These are phyloP conservation scores for Lithobates pipiens DNA, from an alignment of 2,797 vertebrate species.

Conservation along the genomic window DNA sequence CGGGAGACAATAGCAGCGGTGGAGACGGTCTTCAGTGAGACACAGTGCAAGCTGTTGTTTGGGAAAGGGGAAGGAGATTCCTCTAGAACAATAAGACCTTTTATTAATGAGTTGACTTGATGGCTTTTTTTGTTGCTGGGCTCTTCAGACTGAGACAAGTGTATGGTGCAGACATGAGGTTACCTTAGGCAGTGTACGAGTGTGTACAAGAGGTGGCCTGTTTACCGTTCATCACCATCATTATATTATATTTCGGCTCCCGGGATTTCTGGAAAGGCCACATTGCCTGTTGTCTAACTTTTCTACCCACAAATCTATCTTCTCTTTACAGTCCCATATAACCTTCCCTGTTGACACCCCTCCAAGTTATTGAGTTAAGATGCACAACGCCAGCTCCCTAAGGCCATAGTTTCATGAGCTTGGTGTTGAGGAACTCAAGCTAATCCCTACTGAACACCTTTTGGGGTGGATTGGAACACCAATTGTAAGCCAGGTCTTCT, in stretches of 20 bases:
- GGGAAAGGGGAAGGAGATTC: slow-evolving; percentile 36
- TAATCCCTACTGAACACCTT: too few relatives aligned
- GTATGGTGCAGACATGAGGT: slow-evolving; percentile 31
- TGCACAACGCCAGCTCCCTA: not conserved
- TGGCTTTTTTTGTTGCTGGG: slow-evolving; percentile 20
- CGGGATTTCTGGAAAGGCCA: slow-evolving; percentile 5
- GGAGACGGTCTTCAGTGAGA: not conserved
- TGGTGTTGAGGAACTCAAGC: not conserved
- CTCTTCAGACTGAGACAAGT: slow-evolving; percentile 34
- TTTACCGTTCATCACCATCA: not conserved
- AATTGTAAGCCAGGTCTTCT: too few relatives aligned
- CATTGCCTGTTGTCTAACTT: not conserved
- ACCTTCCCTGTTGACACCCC: too few relatives aligned
- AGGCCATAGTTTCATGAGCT: not conserved
- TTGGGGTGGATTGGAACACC: too few relatives aligned
- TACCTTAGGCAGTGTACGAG: slow-evolving; percentile 43
- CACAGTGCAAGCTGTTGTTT: slow-evolving; percentile 29
- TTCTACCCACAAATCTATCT: not conserved
- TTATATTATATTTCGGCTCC: not conserved
- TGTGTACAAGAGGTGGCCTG: not conserved
- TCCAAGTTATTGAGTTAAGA: not conserved
- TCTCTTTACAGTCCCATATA: not conserved
- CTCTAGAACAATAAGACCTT: slow-evolving; percentile 47
- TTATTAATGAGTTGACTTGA: slow-evolving; percentile 42
- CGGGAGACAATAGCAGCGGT: not conserved